A percentile compares a stretch with the other conserved stretches of the same genome.
These are phyloP conservation scores for Sanderia malayensis DNA, from an alignment of 30 jellyfish, hydroid and myxozoan species.

Conservation along the genomic window DNA sequence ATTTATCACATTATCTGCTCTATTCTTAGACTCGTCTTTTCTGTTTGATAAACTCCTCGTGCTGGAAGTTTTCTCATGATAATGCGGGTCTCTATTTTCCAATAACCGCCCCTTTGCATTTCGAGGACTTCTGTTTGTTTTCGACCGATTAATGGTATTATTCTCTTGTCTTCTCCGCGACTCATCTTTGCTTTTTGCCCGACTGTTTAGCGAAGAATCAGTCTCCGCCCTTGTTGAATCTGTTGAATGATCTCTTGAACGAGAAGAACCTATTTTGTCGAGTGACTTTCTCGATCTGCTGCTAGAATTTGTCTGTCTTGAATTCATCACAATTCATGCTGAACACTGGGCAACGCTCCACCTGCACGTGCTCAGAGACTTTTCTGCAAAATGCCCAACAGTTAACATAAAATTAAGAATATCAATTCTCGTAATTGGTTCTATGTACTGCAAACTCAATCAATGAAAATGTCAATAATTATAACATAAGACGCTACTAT, in stretches of 20 bases:
- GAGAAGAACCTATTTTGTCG: constrained; percentile 39
- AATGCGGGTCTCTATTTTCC: constrained; percentile 1
- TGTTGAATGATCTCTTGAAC: constrained; percentile 54
- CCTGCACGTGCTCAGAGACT: constrained; percentile 6
- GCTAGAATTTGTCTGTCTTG: constrained; percentile 69
- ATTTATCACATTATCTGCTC: constrained; percentile 13
- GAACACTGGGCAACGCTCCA: constrained; percentile 44
- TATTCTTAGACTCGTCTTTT: constrained; percentile 41
- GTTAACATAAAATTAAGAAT: no score
- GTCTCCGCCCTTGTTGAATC: constrained; percentile 42
- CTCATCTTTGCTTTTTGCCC: constrained; percentile 38
- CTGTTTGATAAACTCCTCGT: constrained; percentile 45
- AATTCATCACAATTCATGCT: constrained; percentile 83
- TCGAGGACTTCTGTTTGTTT: constrained; percentile 66
- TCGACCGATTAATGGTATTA: neutral
- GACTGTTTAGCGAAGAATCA: constrained; percentile 32
- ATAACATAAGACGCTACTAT: no score
- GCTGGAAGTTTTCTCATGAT: constrained; percentile 29
- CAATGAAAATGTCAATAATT: no score
- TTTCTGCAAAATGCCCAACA: no score
- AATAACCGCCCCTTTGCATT: constrained; percentile 40
- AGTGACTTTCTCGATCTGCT: constrained; percentile 67
- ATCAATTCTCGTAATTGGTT: no score
- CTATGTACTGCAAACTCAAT: no score
- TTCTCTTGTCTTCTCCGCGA: constrained; percentile 51